These are phyloP conservation scores for Helicoverpa assulta DNA, from an alignment of 2,888 invertebrate genomes.

Conservation along the genomic window DNA sequence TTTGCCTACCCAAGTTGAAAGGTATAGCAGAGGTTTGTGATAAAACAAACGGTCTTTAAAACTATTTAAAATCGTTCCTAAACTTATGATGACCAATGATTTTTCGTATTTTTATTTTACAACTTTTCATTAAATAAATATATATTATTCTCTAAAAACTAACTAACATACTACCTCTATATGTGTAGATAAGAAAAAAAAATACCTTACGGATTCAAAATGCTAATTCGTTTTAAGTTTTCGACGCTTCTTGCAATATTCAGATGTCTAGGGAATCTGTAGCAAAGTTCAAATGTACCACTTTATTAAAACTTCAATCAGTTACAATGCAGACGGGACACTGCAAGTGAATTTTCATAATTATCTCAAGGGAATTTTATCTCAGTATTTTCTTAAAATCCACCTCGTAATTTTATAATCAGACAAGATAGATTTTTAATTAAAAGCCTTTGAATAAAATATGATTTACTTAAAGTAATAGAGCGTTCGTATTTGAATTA, in stretches of 20 bases:
- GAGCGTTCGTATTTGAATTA: background rate
- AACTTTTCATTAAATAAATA: too few relatives aligned
- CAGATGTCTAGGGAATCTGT: slow-evolving; percentile 19
- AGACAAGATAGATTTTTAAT: background rate
- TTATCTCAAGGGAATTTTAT: slow-evolving; percentile 8
- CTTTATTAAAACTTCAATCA: slow-evolving; percentile 42
- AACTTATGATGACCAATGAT: too few relatives aligned
- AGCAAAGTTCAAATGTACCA: slow-evolving; percentile 29
- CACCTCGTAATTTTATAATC: background rate
- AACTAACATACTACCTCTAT: too few relatives aligned
- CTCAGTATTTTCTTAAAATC: slow-evolving; percentile 3
- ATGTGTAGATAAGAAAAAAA: background rate
- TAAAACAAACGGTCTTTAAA: too few relatives aligned
- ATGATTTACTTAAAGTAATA: background rate
- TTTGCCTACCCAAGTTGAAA: too few relatives aligned
- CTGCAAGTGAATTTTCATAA: slow-evolving; percentile 10
- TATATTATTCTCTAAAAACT: too few relatives aligned
- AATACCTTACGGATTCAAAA: background rate
- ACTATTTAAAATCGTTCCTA: too few relatives aligned
- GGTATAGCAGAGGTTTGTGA: too few relatives aligned
- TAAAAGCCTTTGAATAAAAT: background rate
- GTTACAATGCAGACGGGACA: slow-evolving; percentile 34
- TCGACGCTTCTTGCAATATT: slow-evolving; percentile 17
- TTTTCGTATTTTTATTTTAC: too few relatives aligned
- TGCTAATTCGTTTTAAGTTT: background rate